Conservation (phyloP, 2,113 vertebrate species). For the Forbesichthys papilliferus region DNA sequence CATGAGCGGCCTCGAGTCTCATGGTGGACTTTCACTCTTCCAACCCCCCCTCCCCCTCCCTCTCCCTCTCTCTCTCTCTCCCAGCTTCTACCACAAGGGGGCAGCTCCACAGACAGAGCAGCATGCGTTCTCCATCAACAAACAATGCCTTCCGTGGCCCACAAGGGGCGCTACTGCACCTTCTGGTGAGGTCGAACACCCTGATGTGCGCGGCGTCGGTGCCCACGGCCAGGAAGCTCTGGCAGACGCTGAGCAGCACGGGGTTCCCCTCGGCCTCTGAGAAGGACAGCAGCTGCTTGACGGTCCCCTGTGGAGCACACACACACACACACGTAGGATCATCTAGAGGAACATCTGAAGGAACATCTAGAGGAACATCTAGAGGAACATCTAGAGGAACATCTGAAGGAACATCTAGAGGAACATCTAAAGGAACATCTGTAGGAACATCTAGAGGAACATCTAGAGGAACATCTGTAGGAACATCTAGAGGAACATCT, state of each 20-base stretch:
- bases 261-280: slow-evolving; percentile 90
- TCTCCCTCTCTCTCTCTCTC: too few relatives aligned
- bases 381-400: not conserved
- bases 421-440: not conserved
- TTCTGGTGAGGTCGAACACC: slow-evolving; percentile 93
- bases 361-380: not conserved
- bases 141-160: too few relatives aligned
- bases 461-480: not conserved
- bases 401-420: not conserved
- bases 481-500: not conserved
- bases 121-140: not conserved
- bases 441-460: too few relatives aligned
- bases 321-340: not conserved
- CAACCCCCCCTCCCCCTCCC: too few relatives aligned
- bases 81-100: not conserved
- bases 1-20: too few relatives aligned
- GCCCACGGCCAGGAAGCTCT: slow-evolving; percentile 87
- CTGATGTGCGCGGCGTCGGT: slow-evolving; percentile 88
- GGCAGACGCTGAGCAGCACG: slow-evolving; percentile 83
- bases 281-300: slow-evolving; percentile 92
- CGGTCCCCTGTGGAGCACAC: slow-evolving; percentile 82
- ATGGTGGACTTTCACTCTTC: too few relatives aligned
- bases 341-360: not conserved
- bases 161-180: slow-evolving; percentile 67
- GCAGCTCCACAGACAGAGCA: not conserved